These are phyloP conservation scores for Dryadula phaetusa DNA, from an alignment of 2,888 invertebrate genomes.

Conservation along the genomic window DNA sequence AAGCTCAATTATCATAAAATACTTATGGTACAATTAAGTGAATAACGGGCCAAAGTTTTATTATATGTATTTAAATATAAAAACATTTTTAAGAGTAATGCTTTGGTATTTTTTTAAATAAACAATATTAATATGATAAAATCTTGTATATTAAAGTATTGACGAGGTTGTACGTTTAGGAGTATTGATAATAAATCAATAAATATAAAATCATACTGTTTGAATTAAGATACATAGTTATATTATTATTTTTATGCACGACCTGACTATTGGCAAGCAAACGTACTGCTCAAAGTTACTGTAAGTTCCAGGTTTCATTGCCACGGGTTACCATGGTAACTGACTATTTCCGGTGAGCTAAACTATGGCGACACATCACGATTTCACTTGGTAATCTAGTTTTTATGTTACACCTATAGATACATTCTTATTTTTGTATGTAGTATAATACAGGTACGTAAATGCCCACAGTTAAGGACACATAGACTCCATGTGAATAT, in stretches of 20 bases:
- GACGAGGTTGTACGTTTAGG: too few relatives aligned
- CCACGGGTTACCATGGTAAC: too few relatives aligned
- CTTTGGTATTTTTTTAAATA: conserved; percentile 1
- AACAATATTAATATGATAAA: neutral
- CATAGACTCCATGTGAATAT: conserved; percentile 46
- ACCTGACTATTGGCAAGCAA: neutral
- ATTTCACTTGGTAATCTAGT: neutral
- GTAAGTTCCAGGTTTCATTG: too few relatives aligned
- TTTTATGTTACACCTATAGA: neutral
- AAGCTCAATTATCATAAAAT: conserved; percentile 60
- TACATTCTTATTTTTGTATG: neutral
- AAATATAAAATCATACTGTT: neutral
- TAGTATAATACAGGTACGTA: conserved; percentile 26
- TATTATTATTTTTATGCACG: neutral
- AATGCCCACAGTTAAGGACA: conserved; percentile 68
- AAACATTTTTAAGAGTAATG: neutral
- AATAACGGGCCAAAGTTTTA: neutral
- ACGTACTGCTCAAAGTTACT: neutral
- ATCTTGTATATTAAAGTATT: neutral
- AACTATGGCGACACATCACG: neutral
- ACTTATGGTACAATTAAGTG: conserved; percentile 23
- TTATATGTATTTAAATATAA: neutral
- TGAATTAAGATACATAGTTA: neutral
- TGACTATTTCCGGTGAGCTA: neutral
- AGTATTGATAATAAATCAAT: too few relatives aligned